Percentiles rank a stretch among this genome's conserved stretches.
These are phyloP conservation scores for Hemicrepidius hirtus DNA, from an alignment of 2,888 invertebrate genomes.

Conservation along the genomic window DNA sequence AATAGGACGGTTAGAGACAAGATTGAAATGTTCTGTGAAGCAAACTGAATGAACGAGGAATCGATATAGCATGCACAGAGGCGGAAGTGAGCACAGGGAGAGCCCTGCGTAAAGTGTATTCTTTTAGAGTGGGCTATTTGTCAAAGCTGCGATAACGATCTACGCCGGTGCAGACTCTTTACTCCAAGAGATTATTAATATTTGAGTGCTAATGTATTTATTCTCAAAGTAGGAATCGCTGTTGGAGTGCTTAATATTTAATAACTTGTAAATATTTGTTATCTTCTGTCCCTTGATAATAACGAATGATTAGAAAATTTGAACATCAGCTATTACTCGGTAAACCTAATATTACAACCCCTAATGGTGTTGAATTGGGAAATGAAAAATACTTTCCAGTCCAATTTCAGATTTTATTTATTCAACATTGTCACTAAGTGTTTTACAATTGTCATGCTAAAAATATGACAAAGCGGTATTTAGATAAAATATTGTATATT, in stretches of 20 bases:
- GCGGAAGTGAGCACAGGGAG: constrained; percentile 60
- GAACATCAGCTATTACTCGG: constrained; percentile 41
- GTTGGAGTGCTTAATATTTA: constrained; percentile 44
- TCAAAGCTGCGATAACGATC: constrained; percentile 61
- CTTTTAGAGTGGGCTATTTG: constrained; percentile 63
- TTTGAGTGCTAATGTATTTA: constrained; percentile 53
- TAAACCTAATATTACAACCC: constrained; percentile 15
- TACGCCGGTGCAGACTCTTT: constrained; percentile 40
- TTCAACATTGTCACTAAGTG: constrained; percentile 16
- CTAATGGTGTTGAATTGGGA: constrained; percentile 4
- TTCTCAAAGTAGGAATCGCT: constrained; percentile 46
- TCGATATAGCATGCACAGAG: constrained; percentile 63
- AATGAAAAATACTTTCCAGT: neutral
- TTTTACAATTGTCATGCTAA: neutral
- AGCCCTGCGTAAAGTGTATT: constrained; percentile 59
- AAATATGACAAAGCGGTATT: neutral
- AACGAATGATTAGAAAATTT: constrained; percentile 45
- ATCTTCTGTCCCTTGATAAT: constrained; percentile 49
- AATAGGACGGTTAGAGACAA: constrained; percentile 58
- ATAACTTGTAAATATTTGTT: constrained; percentile 51
- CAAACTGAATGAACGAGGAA: constrained; percentile 63
- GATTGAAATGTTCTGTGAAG: constrained; percentile 64
- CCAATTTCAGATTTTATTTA: neutral
- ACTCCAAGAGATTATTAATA: constrained; percentile 56
- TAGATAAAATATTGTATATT: too few relatives aligned